Percentiles rank a stretch among this genome's conserved stretches.
Evolutionary conservation across 2,888 invertebrate genomes (phyloP).

Genomic region (Pyrocoelia pectoralis): DNA sequence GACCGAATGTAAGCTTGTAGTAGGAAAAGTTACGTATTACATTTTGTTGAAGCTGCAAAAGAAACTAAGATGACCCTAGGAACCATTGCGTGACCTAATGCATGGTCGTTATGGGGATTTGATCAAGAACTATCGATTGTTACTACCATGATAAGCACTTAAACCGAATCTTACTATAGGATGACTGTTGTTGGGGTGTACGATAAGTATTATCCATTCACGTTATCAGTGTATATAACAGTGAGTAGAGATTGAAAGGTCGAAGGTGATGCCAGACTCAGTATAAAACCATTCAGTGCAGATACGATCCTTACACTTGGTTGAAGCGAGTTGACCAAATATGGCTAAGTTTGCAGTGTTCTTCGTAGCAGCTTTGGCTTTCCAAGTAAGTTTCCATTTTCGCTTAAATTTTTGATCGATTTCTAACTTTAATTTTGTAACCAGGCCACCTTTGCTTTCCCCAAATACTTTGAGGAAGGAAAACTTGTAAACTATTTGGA

Average conservation of each 20-base stretch:
- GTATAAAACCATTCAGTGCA: background rate
- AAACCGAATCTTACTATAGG: too few relatives aligned
- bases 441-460: conserved; percentile 3
- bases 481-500: background rate
- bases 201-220: too few relatives aligned
- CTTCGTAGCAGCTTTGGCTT: conserved; percentile 7
- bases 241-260: background rate
- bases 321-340: background rate
- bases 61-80: too few relatives aligned
- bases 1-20: too few relatives aligned
- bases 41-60: too few relatives aligned
- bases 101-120: too few relatives aligned
- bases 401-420: background rate
- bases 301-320: background rate
- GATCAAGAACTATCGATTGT: too few relatives aligned
- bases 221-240: background rate
- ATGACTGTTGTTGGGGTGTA: too few relatives aligned
- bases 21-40: too few relatives aligned
- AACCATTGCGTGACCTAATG: too few relatives aligned
- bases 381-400: background rate
- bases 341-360: conserved; percentile 9
- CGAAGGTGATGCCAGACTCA: background rate
- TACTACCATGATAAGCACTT: too few relatives aligned
- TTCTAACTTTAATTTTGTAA: background rate
- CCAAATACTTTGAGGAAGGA: background rate